Base-by-base conservation (phyloP, 2,888 invertebrate species). In the Drosophila rubida region DNA sequence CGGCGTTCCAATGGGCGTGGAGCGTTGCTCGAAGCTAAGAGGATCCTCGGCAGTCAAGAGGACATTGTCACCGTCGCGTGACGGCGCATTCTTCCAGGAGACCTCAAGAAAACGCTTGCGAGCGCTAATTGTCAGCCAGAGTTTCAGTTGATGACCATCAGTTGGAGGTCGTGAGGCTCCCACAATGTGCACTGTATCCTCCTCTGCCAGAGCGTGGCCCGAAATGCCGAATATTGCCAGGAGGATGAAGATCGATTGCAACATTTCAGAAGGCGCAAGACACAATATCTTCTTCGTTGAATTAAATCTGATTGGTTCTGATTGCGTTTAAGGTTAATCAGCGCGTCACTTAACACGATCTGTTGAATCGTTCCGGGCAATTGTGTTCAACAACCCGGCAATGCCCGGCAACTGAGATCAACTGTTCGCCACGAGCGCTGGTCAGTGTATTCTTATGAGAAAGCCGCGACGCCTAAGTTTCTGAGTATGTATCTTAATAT, bases 91-190 rank as follows among this genome's bases (percentile, higher is more conserved):
- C 35, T 73, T 78, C 92, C 92, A 92, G 13, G 91, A 91, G n/a
- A 92, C 81, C 60, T 92, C 91, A 9, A 92, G 45, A 25, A 83
- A 89, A 37, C 91, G 87, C 27, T 88, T 79, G 19, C 88, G 87
- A 2, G 92, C 91, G 59, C 91, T 91, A 11, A 92, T 87, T 13
- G 92, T 90, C 4, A 92, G 41, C 90, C 90, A 91, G 3, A 92
- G 55, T 37, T 81, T 84, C 1, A 87, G 30, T 11, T 44, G 41
- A 2, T 45, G 27, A 0, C 45, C 13, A 14, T 60, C 65, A 11
- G 41, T 22, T 0, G 32, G 45, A 0, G 44, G 39, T 13, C 48
- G 42, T 8, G 51, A 25, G 14, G 8, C 25, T 0, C 42, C 59
- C 25, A 51, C 41, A 32, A 44, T 6, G 1, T 19, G 13, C 11